Evolutionary conservation across 2,888 invertebrate genomes (phyloP).

Genomic region (Campoletis raptor): DNA sequence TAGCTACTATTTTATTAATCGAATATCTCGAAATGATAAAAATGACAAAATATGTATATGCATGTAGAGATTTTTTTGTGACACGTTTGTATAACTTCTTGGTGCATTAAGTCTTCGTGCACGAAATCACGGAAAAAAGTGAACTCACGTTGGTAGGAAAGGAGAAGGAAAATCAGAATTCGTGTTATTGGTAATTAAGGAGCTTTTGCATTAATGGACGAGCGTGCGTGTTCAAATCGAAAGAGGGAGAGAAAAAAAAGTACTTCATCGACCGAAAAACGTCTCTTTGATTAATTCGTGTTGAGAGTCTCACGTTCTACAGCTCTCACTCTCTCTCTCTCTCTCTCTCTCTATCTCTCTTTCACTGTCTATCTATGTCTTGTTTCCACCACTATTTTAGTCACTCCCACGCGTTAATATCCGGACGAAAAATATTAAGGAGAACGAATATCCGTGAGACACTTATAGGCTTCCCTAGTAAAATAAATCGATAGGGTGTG

Average conservation of each 20-base stretch:
- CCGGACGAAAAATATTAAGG: conserved; percentile 36
- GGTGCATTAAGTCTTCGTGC: conserved; percentile 36
- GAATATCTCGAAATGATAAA: not conserved
- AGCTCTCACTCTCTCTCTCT: not conserved
- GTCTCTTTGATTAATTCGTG: conserved; percentile 57
- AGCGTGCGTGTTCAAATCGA: conserved; percentile 35
- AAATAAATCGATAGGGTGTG: conserved; percentile 50
- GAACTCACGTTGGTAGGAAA: not conserved
- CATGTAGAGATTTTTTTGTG: not conserved
- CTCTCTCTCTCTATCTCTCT: conserved; percentile 14
- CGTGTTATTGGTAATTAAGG: conserved; percentile 42
- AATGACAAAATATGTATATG: not conserved
- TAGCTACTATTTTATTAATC: not conserved
- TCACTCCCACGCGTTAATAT: conserved; percentile 51
- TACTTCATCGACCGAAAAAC: conserved; percentile 37
- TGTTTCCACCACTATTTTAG: conserved; percentile 17
- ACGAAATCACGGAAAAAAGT: conserved; percentile 1
- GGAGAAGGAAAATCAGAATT: conserved; percentile 32
- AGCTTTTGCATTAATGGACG: conserved; percentile 26
- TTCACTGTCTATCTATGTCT: not conserved
- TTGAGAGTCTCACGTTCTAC: conserved; percentile 12
- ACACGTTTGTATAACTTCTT: not conserved
- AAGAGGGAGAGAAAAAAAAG: conserved; percentile 10
- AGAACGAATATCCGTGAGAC: conserved; percentile 40
- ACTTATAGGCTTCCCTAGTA: conserved; percentile 50